Percentiles rank a stretch among this genome's conserved stretches.
Evolutionary conservation across 2,797 vertebrate species (phyloP).

Genomic region (Aratinga solstitialis): DNA sequence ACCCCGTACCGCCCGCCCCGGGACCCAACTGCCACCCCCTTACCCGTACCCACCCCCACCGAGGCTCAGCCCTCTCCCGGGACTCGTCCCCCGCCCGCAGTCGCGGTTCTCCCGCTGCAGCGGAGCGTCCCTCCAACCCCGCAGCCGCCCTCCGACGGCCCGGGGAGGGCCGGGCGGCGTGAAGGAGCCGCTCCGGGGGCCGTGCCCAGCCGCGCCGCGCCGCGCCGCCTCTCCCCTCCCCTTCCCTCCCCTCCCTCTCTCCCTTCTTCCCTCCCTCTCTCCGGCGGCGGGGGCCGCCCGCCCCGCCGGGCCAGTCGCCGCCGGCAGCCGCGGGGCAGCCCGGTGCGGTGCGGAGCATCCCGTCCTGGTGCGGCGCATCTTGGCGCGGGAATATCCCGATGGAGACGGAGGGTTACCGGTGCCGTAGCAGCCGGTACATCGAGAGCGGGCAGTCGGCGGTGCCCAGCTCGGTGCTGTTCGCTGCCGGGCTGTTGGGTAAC

Average conservation of each 20-base stretch:
- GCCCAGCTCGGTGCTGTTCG: constrained; percentile 70
- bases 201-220: not conserved
- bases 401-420: constrained; percentile 56
- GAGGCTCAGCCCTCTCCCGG: not conserved
- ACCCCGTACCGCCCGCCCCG: not conserved
- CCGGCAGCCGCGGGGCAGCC: not conserved
- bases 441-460: constrained; percentile 66
- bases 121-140: not conserved
- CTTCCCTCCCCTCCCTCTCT: not conserved
- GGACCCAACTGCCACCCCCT: not conserved
- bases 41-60: accelerated
- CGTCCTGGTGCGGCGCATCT: not conserved
- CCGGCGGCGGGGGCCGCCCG: not conserved
- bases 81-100: not conserved
- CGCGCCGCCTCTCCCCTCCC: not conserved
- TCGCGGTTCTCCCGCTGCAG: not conserved
- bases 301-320: not conserved
- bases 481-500: constrained; percentile 76
- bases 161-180: not conserved
- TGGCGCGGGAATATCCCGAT: not conserved
- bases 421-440: constrained; percentile 52
- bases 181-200: not conserved
- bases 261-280: not conserved
- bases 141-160: not conserved
- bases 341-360: not conserved